Percentiles rank a stretch among this genome's conserved stretches.
phyloP scores from a whole-genome alignment of 2,888 invertebrate species.

The Notodonta ziczac region DNA sequence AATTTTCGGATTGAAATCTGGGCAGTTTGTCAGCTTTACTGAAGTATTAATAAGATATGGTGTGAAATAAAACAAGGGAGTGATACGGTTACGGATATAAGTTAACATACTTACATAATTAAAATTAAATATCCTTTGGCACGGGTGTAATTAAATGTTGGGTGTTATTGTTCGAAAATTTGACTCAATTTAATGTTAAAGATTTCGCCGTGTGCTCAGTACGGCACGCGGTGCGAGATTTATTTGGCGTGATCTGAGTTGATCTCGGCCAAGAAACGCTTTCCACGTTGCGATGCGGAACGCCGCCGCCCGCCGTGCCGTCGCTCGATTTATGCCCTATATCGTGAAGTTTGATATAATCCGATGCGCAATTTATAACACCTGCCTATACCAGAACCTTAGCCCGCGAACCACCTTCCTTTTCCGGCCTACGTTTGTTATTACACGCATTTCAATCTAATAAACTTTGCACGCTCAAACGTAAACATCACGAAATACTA shows the following conservation, averaged over 20 bases:
- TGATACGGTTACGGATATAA: too few relatives aligned
- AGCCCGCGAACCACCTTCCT: slow-evolving; percentile 22
- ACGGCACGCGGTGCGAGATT: slow-evolving; percentile 55
- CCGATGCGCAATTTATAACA: slow-evolving; percentile 53
- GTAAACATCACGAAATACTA: slow-evolving; percentile 44
- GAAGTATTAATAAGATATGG: too few relatives aligned
- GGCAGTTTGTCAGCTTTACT: not conserved
- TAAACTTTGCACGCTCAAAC: slow-evolving; percentile 26
- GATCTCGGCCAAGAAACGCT: slow-evolving; percentile 69
- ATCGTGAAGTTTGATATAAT: slow-evolving; percentile 53
- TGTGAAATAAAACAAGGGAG: too few relatives aligned
- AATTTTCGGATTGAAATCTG: slow-evolving; percentile 14
- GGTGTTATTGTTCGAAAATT: too few relatives aligned
- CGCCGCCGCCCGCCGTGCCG: slow-evolving; percentile 41
- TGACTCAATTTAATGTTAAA: slow-evolving; percentile 23
- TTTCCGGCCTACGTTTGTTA: slow-evolving; percentile 25
- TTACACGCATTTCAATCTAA: slow-evolving; percentile 15
- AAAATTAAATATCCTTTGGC: too few relatives aligned
- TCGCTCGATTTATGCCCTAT: slow-evolving; percentile 60
- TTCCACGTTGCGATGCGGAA: slow-evolving; percentile 74
- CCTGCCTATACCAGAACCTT: slow-evolving; percentile 37
- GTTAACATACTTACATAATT: too few relatives aligned
- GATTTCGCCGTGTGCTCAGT: slow-evolving; percentile 52
- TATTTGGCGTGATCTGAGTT: slow-evolving; percentile 61
- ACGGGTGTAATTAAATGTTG: too few relatives aligned